Conservation (phyloP, 2,113 vertebrate species). For the Microcebus ravelobensis region DNA sequence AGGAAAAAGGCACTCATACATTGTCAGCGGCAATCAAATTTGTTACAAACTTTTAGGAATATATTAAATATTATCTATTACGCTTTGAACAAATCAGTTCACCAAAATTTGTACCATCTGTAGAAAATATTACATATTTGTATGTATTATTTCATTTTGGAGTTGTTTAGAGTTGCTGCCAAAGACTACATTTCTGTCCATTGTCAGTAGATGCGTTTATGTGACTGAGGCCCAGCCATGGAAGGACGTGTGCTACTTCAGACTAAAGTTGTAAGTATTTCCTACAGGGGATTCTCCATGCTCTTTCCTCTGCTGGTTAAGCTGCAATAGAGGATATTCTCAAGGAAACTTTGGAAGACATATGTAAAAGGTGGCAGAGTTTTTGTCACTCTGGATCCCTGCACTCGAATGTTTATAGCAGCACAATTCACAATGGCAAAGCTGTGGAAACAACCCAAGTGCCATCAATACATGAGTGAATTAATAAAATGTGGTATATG, state of each 20-base stretch:
- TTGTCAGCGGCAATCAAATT: background rate
- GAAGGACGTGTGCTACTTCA: background rate
- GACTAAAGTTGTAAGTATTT: background rate
- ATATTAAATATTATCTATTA: background rate
- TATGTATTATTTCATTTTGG: background rate
- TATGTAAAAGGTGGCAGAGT: background rate
- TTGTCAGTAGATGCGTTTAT: background rate
- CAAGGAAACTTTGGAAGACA: background rate
- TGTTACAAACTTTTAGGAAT: background rate
- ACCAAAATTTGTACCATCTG: background rate
- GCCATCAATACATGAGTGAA: too few species aligned
- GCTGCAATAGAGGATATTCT: background rate
- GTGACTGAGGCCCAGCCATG: background rate
- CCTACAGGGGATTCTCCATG: accelerated
- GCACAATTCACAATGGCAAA: too few species aligned
- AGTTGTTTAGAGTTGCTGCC: background rate
- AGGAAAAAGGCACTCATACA: background rate
- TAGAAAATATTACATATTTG: background rate
- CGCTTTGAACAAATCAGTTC: background rate
- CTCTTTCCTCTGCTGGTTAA: background rate
- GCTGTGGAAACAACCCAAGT: too few species aligned
- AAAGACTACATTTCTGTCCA: background rate
- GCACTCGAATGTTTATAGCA: too few species aligned
- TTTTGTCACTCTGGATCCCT: background rate
- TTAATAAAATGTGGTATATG: too few species aligned